Evolutionary conservation across 2,888 invertebrate genomes (phyloP).

Genomic region (Corythucha ciliata): DNA sequence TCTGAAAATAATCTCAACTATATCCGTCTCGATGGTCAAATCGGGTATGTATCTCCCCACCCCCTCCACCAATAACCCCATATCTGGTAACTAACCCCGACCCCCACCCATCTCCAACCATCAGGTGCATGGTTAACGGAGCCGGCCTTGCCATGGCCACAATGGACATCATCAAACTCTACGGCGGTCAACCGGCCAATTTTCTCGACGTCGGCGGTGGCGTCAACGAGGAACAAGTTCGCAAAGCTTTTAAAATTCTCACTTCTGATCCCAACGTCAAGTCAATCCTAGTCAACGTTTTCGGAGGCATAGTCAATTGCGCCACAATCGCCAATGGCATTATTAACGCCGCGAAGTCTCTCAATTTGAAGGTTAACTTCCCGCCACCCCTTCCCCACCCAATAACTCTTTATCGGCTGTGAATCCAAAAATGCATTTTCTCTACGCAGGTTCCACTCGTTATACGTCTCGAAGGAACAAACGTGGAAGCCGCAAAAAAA

Average conservation of each 20-base stretch:
- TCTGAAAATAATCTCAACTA: conserved; percentile 84
- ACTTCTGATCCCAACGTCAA: conserved; percentile 82
- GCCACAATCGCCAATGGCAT: conserved; percentile 94
- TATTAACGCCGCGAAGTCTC: conserved; percentile 72
- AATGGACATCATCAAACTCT: conserved; percentile 96
- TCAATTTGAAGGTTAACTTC: conserved; percentile 51
- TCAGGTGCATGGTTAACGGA: conserved; percentile 78
- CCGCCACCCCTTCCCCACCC: conserved; percentile 12
- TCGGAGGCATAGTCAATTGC: conserved; percentile 98
- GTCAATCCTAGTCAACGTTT: conserved; percentile 94
- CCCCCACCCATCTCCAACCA: not conserved
- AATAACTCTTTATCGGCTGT: conserved; percentile 44
- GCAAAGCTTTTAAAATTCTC: conserved; percentile 83
- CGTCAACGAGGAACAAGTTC: conserved; percentile 89
- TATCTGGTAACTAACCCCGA: not conserved
- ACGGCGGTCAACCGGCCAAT: conserved; percentile 95
- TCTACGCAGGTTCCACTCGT: conserved; percentile 58
- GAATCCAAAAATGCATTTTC: no score
- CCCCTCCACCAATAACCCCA: not conserved
- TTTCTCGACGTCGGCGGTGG: conserved; percentile 96
- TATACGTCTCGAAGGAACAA: conserved; percentile 93
- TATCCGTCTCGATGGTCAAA: conserved; percentile 58
- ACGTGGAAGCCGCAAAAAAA: conserved; percentile 71
- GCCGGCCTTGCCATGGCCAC: conserved; percentile 99
- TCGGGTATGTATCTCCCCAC: not conserved